phyloP scores from a whole-genome alignment of 2,113 vertebrate genomes.

The Macrotus californicus region DNA sequence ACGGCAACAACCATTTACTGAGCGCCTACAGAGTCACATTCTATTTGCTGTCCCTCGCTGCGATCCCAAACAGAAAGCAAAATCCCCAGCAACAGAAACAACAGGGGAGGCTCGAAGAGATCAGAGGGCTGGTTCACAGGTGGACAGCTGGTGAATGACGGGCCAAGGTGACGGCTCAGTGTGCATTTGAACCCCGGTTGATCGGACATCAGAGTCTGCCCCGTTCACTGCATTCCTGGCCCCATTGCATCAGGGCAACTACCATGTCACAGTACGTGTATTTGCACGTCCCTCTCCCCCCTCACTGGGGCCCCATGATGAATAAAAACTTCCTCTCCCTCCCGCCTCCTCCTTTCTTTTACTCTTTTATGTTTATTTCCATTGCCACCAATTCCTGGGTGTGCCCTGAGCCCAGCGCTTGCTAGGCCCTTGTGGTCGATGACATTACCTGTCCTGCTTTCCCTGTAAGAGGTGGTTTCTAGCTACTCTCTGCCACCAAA shows the following conservation, averaged over 20 bases:
- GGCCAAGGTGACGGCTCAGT: not conserved
- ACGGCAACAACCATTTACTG: not conserved
- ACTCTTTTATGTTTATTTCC: not conserved
- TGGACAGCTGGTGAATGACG: not conserved
- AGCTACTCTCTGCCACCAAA: not conserved
- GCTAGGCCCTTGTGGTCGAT: too few species aligned
- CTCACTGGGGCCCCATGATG: not conserved
- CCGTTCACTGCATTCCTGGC: not conserved
- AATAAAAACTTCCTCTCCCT: too few species aligned
- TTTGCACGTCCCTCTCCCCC: not conserved
- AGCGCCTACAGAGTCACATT: not conserved
- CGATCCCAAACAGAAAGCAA: not conserved
- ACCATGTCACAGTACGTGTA: accelerated
- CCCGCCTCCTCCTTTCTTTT: not conserved
- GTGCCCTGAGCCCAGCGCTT: not conserved
- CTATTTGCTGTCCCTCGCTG: not conserved
- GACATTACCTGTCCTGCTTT: not conserved
- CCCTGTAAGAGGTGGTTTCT: not conserved
- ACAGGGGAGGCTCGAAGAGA: not conserved
- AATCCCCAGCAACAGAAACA: not conserved
- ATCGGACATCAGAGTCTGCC: not conserved
- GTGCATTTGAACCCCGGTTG: accelerated
- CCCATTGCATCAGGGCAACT: not conserved
- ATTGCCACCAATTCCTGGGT: not conserved
- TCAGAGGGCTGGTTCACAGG: not conserved